Evolutionary conservation across 2,888 invertebrate genomes (phyloP), one percentile per base, ranked within the genome.

Genomic region (Patella depressa): DNA sequence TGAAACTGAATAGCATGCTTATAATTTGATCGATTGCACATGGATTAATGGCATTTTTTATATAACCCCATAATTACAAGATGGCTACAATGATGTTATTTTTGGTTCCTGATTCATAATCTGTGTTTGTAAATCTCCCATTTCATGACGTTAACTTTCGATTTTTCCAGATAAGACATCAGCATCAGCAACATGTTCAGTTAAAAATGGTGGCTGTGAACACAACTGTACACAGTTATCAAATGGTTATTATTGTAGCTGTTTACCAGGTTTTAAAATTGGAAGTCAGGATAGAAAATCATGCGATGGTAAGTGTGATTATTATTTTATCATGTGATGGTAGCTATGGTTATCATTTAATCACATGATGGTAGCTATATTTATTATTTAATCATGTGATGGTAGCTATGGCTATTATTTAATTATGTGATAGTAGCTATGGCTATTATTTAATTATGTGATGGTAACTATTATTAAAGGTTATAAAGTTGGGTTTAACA

Each of bases 201-300:
- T 77, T 2, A 76, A 83, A 71, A 89, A 91, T 91, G 98, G 98
- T 17, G 97, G 97, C 0, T 98, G 98, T 92, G 95, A 97, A 89
- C 98, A 98, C 89, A 95, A 95, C 88, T 98, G 98, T 90, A 95
- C 95, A 80, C 96, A 97, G 90, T 93, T 98, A 53, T 95, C 95
- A 5, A 79, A 76, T 9, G 0, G 87, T 2, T 98, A 96, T 92
- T 96, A 97, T 87, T 98, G 98, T 91, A 94, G 95, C 59, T 98
- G 98, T 83, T 75, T 74, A 15, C 59, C 83, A 2, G 91, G 91
- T 5, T 90, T 84, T 78, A 78, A 71, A 2, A 79, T 88, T 2
- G 80, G 82, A 1, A 7, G 59, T 9, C 70, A 74, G 4, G 88
- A 90, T 77, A 82, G 79, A 65, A 89, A 86, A 69, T 83, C 86